Base-by-base conservation (phyloP, 2,113 vertebrate species). In the Podarcis raffonei region DNA sequence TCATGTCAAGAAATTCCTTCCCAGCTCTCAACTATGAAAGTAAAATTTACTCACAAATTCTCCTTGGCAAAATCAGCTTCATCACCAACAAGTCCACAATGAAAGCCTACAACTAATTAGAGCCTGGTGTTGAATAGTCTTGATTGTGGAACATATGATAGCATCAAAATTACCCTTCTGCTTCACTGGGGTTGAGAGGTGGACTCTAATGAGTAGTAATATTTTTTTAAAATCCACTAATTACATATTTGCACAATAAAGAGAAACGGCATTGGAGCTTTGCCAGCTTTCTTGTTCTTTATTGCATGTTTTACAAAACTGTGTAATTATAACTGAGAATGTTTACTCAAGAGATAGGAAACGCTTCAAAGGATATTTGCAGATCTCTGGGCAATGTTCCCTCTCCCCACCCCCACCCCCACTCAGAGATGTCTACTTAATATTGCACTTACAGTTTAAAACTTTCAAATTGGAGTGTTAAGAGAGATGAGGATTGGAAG, bases 221-320 rank as follows among this genome's bases (percentile, higher is more conserved):
- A 82, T 85, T 83, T 20, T 81, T 87, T 6, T 1, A 91, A 87
- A 37, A 72, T 71, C 76, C 89, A 78, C 35, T 95, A 93, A 95
- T 93, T 95, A 91, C 25, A 86, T 92, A 90, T 94, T 94, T 95
- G 89, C 84, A 91, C 81, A 94, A 93, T 57, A 94, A 57, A 92
- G 71, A 93, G 87, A 93, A 94, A 94, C 87, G 30, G 1, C 37
- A 87, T 9, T 94, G 92, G 91, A 93, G 12, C 9, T 86, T 53
- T 87, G 94, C 92, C 93, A 96, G 84, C 68, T 3, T 92, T 94
- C 90, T 90, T 18, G 81, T 92, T 93, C 82, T 83, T 93, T 91
- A 92, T 90, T 79, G 37, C n/a, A 39, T 62, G 37, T 94, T 94
- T 89, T 90, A 91, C 90, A 91, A 94, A 94, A 90, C 72, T 91